phyloP scores from a whole-genome alignment of 1,140 invertebrate species.

The Drosophila quadrilineata region DNA sequence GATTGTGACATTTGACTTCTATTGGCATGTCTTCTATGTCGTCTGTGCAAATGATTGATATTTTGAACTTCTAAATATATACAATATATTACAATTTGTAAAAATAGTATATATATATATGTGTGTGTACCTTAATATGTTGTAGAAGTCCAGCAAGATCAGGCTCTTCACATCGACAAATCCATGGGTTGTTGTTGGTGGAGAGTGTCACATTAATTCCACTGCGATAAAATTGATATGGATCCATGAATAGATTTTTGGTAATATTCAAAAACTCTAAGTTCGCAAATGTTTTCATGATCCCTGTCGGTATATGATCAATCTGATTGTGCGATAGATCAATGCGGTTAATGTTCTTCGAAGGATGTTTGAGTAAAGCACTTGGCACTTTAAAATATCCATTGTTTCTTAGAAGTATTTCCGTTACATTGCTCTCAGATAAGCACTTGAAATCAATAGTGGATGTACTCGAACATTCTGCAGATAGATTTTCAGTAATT shows the following conservation, averaged over 20 bases:
- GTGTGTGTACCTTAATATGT: too few species aligned
- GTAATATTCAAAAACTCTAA: background rate
- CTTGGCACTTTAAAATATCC: background rate
- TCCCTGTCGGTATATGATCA: background rate
- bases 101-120: too few species aligned
- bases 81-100: too few species aligned
- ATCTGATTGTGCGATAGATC: constrained; percentile 27
- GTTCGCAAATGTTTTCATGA: background rate
- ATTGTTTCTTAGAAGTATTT: background rate
- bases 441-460: background rate
- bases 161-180: too few species aligned
- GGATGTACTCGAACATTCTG: background rate
- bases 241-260: constrained; percentile 13
- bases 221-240: background rate
- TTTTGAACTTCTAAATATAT: too few species aligned
- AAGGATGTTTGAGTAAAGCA: background rate
- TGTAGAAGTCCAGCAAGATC: too few species aligned
- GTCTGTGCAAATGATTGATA: too few species aligned
- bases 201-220: too few species aligned
- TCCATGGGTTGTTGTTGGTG: background rate
- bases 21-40: too few species aligned
- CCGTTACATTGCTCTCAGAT: background rate
- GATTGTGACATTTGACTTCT: too few species aligned
- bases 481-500: too few species aligned
- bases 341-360: background rate